Conservation (phyloP, 2,888 invertebrate species). For the Acleris emargana region DNA sequence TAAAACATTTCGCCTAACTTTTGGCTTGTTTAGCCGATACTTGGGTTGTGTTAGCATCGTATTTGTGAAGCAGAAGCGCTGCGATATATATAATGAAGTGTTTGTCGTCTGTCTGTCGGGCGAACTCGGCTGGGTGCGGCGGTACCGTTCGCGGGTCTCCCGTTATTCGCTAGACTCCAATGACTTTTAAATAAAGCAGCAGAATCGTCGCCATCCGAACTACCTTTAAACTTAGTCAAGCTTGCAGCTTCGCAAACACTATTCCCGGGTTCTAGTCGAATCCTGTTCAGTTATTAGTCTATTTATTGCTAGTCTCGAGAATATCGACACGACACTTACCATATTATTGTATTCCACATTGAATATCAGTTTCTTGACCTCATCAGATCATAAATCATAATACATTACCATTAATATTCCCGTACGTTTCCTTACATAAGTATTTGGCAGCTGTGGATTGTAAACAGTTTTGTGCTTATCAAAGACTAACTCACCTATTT, state of each 20-base stretch:
- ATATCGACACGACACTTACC: background rate
- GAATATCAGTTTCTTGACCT: conserved; percentile 23
- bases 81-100: conserved; percentile 16
- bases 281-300: too few species aligned
- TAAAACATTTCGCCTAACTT: conserved; percentile 31
- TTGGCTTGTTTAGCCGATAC: conserved; percentile 22
- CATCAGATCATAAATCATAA: conserved; percentile 24
- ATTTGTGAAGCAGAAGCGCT: background rate
- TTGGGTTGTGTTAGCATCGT: conserved; percentile 18
- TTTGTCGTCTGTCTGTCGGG: conserved; percentile 22
- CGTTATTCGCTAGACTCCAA: conserved; percentile 57
- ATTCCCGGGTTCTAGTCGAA: too few species aligned
- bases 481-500: background rate
- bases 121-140: conserved; percentile 48
- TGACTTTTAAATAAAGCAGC: conserved; percentile 46
- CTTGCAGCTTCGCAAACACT: too few species aligned
- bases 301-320: too few species aligned
- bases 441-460: background rate
- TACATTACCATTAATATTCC: conserved; percentile 29
- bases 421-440: conserved; percentile 15
- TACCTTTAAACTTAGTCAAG: too few species aligned
- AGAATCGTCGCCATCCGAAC: conserved; percentile 18
- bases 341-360: conserved; percentile 10
- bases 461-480: background rate
- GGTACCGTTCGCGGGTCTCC: conserved; percentile 49